phyloP scores from a whole-genome alignment of 2,797 vertebrate genomes.

The Prionace glauca region DNA sequence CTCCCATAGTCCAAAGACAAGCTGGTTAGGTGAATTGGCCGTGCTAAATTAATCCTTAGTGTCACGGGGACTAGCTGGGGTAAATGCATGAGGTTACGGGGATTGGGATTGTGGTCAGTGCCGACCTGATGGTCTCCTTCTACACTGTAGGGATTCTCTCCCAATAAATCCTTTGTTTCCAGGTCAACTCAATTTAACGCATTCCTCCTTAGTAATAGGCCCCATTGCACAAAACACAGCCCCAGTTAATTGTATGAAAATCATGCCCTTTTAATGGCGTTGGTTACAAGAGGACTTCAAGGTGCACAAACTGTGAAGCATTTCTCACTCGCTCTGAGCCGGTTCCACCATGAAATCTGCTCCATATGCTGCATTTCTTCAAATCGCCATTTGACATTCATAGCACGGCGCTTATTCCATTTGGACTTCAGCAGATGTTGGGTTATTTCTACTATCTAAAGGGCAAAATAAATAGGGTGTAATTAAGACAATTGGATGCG shows the following conservation, averaged over 20 bases:
- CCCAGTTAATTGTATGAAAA: neutral
- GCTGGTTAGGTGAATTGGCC: too few species aligned
- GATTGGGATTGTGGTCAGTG: too few species aligned
- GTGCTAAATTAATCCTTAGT: too few species aligned
- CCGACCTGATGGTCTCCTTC: too few species aligned
- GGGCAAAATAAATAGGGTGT: slow-evolving; percentile 26
- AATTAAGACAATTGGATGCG: slow-evolving; percentile 24
- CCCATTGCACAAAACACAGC: neutral
- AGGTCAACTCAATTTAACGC: neutral
- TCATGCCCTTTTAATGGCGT: neutral
- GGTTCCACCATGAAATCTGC: neutral
- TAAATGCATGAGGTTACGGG: too few species aligned
- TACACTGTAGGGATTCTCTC: too few species aligned
- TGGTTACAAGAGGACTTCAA: neutral
- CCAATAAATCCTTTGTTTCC: neutral
- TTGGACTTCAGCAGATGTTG: slow-evolving; percentile 15
- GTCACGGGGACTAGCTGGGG: too few species aligned
- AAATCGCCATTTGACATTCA: neutral
- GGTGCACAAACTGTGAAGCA: neutral
- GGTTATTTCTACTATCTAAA: slow-evolving; percentile 20
- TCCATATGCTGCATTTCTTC: neutral
- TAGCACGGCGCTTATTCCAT: neutral
- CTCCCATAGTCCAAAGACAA: too few species aligned
- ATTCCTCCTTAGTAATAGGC: neutral
- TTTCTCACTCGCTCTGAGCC: neutral